phyloP scores from a whole-genome alignment of 1,140 invertebrate genomes.

The Cydia pomonella region DNA sequence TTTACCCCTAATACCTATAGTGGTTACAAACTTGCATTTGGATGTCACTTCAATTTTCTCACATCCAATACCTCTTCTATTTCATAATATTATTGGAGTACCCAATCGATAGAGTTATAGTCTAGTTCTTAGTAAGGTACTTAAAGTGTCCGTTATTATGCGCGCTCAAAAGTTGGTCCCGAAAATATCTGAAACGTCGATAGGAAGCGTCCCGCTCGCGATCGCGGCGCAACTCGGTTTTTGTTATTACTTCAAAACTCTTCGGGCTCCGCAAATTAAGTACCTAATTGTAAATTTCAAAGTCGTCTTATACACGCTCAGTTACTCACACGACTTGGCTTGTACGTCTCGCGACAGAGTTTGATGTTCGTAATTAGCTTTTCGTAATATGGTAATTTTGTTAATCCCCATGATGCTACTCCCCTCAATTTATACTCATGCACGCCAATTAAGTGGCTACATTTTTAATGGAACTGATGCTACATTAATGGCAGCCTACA shows the following conservation, averaged over 20 bases:
- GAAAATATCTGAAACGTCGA: conserved; percentile 22
- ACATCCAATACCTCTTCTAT: too few relatives aligned
- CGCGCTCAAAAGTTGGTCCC: neutral
- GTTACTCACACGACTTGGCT: conserved; percentile 41
- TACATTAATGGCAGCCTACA: conserved; percentile 26
- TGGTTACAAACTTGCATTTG: too few relatives aligned
- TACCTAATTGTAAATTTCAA: conserved; percentile 63
- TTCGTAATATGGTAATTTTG: conserved; percentile 57
- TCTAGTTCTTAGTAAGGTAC: neutral
- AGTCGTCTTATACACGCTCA: conserved; percentile 51
- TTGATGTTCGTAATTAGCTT: conserved; percentile 69
- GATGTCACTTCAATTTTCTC: too few relatives aligned
- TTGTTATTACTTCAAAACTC: conserved; percentile 27
- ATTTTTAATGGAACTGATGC: conserved; percentile 47
- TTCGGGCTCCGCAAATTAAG: conserved; percentile 38
- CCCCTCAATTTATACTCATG: conserved; percentile 42
- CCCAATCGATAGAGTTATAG: neutral
- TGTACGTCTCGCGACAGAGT: conserved; percentile 55
- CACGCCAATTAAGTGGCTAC: conserved; percentile 47
- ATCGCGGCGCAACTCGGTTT: conserved; percentile 2
- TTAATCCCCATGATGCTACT: conserved; percentile 49
- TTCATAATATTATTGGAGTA: neutral
- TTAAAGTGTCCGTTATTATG: neutral
- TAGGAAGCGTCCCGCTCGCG: neutral
- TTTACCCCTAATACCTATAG: too few relatives aligned